phyloP scores from a whole-genome alignment of 1,140 invertebrate genomes.

The Panagrolaimus sp. region DNA sequence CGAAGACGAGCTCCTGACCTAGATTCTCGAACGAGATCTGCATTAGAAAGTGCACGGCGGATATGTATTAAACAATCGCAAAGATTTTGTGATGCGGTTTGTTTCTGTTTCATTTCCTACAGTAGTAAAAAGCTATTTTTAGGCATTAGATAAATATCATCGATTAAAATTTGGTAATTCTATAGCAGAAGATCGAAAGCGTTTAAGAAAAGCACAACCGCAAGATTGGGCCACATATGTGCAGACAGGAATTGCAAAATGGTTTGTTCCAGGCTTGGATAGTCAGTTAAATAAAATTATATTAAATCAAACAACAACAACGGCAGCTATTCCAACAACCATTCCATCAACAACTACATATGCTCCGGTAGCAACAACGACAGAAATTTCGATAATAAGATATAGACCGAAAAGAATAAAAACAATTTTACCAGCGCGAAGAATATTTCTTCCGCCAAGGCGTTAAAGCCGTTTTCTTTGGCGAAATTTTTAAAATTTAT shows the following conservation, averaged over 20 bases:
- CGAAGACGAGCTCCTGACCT: not conserved
- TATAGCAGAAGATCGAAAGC: not conserved
- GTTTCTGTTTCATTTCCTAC: too few species aligned
- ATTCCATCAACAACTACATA: not conserved
- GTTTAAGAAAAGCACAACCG: slow-evolving; percentile 1
- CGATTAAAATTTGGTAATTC: slow-evolving; percentile 13
- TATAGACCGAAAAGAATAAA: not conserved
- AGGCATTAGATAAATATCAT: slow-evolving; percentile 22
- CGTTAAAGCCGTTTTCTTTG: not conserved
- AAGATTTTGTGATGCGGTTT: not conserved
- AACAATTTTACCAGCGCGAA: not conserved
- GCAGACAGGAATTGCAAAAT: slow-evolving; percentile 11
- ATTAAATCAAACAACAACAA: not conserved
- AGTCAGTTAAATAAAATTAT: slow-evolving; percentile 14
- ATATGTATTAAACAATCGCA: not conserved
- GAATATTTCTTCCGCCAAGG: not conserved
- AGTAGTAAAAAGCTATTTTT: not conserved
- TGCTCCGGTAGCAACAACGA: not conserved
- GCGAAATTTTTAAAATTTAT: not conserved
- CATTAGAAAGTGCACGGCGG: not conserved
- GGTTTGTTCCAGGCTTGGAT: slow-evolving; percentile 17
- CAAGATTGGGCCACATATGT: slow-evolving; percentile 7
- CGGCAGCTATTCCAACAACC: not conserved
- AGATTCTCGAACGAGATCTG: not conserved
- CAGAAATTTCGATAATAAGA: not conserved